Evolutionary conservation across 2,888 invertebrate species (phyloP).

Genomic region (Nasonia oneida): DNA sequence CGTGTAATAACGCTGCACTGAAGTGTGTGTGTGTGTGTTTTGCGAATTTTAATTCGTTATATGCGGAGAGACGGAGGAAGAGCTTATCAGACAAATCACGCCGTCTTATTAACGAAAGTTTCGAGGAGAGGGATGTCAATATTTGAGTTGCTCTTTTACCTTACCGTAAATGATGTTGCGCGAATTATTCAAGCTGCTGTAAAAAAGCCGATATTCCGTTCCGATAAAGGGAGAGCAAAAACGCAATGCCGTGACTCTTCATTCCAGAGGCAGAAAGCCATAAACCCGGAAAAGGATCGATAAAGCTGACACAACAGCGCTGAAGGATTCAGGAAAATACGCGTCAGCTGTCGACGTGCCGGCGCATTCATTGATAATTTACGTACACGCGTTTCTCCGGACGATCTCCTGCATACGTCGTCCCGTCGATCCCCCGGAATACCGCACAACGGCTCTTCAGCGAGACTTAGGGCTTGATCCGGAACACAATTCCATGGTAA

Average conservation of each 20-base stretch:
- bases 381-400: conserved; percentile 28
- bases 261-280: background rate
- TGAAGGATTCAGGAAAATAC: conserved; percentile 28
- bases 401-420: conserved; percentile 1
- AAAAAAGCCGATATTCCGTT: background rate
- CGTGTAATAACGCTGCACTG: background rate
- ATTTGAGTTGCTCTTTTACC: background rate
- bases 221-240: background rate
- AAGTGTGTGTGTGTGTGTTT: background rate
- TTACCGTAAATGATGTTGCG: background rate
- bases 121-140: background rate
- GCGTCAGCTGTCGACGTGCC: background rate
- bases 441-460: conserved; percentile 25
- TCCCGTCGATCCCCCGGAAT: conserved; percentile 13
- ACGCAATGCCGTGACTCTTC: background rate
- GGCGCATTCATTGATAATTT: conserved; percentile 31
- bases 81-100: too few relatives aligned
- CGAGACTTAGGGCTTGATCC: conserved; percentile 33
- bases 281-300: background rate
- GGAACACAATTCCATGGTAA: background rate
- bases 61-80: background rate
- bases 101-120: too few relatives aligned
- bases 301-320: background rate
- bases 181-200: background rate
- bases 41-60: background rate